Conservation (phyloP, 2,888 invertebrate genomes). For the Tachina lurida region DNA sequence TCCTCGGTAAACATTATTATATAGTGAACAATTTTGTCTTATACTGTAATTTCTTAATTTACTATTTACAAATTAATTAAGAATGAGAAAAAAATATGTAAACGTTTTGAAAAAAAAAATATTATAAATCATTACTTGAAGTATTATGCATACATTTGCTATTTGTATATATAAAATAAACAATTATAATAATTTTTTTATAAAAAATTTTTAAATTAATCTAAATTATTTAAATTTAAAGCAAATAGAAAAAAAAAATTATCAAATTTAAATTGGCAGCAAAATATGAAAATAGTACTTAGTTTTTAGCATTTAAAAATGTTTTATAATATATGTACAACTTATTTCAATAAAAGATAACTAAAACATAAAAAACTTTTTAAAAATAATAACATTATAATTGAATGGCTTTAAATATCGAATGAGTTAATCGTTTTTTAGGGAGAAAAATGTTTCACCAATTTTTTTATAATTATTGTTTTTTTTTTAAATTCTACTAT, state of each 20-base stretch:
- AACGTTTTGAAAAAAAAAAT: constrained; percentile 22
- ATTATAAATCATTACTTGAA: constrained; percentile 43
- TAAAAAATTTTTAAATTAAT: constrained; percentile 52
- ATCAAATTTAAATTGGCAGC: constrained; percentile 70
- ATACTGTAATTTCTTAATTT: constrained; percentile 33
- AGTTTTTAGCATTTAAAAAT: constrained; percentile 12
- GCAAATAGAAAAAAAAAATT: constrained; percentile 52
- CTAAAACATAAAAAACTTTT: constrained; percentile 37
- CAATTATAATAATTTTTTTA: constrained; percentile 23
- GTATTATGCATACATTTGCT: constrained; percentile 62
- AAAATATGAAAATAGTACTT: constrained; percentile 61
- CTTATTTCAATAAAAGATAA: constrained; percentile 47
- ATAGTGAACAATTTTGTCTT: neutral
- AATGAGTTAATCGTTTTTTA: constrained; percentile 29
- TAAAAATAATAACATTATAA: constrained; percentile 34
- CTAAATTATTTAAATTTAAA: constrained; percentile 59
- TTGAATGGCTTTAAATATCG: constrained; percentile 43
- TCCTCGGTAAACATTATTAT: no score
- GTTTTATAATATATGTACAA: constrained; percentile 63
- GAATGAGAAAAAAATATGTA: constrained; percentile 15
- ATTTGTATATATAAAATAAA: constrained; percentile 55
- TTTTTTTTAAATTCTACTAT: constrained; percentile 64
- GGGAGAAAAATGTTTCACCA: constrained; percentile 36
- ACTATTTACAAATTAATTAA: constrained; percentile 56
- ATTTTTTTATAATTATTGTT: constrained; percentile 39